A percentile compares a stretch with the other conserved stretches of the same genome.
Evolutionary conservation across 2,888 invertebrate genomes (phyloP).

Genomic region (Cistogaster globosa): DNA sequence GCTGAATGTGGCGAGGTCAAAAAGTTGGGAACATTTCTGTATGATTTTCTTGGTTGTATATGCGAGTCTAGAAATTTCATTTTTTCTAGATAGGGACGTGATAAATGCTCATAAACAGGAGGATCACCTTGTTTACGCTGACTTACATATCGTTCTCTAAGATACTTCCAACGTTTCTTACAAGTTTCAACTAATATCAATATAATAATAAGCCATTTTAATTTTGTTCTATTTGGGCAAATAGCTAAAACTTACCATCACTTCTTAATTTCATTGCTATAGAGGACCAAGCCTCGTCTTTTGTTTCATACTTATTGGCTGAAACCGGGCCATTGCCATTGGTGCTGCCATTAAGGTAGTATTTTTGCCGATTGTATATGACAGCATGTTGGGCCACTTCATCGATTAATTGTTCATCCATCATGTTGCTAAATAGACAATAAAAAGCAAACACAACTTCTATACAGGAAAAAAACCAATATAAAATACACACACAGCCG

Average conservation of each 20-base stretch:
- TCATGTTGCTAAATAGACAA: conserved; percentile 75
- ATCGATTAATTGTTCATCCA: conserved; percentile 82
- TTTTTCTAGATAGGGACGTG: conserved; percentile 83
- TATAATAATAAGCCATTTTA: too few relatives aligned
- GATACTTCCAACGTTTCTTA: conserved; percentile 83
- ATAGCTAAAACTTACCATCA: conserved; percentile 78
- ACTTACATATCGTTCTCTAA: conserved; percentile 82
- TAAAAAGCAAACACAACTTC: conserved; percentile 14
- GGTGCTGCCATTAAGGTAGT: conserved; percentile 79
- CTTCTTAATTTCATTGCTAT: conserved; percentile 81
- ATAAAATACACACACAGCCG: conserved; percentile 42
- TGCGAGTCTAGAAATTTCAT: conserved; percentile 83
- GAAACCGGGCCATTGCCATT: conserved; percentile 67
- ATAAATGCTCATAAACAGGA: conserved; percentile 82
- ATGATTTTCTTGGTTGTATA: conserved; percentile 83
- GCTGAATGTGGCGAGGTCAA: conserved; percentile 81
- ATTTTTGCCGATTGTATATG: conserved; percentile 82
- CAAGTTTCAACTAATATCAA: conserved; percentile 80
- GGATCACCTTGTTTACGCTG: conserved; percentile 83
- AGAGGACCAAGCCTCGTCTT: conserved; percentile 82
- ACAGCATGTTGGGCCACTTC: conserved; percentile 83
- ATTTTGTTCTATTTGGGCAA: too few relatives aligned
- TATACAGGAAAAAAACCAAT: conserved; percentile 20
- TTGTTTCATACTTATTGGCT: conserved; percentile 81
- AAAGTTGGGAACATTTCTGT: conserved; percentile 81